Conservation (phyloP, 2,888 invertebrate species). For the Cerceris rybyensis region DNA sequence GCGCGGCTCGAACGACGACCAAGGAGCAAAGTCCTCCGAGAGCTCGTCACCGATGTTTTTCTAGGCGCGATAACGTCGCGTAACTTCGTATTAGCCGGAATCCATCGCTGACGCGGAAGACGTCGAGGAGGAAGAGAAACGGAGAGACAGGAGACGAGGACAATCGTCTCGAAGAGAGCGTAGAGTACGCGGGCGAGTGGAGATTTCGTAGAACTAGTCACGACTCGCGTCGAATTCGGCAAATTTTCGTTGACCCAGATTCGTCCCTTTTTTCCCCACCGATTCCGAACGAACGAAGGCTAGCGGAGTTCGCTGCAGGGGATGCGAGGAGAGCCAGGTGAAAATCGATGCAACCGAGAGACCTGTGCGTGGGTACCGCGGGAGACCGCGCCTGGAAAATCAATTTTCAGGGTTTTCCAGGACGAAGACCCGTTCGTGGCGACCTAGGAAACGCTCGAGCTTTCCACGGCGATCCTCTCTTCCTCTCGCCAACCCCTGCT, state of each 20-base stretch:
- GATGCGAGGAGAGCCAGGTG: slow-evolving; percentile 70
- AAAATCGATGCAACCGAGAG: slow-evolving; percentile 76
- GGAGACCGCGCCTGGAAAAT: slow-evolving; percentile 76
- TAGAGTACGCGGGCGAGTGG: neutral
- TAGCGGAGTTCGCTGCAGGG: slow-evolving; percentile 56
- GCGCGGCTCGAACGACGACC: slow-evolving; percentile 6
- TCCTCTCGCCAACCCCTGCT: slow-evolving; percentile 16
- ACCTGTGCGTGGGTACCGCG: slow-evolving; percentile 66
- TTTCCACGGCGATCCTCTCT: slow-evolving; percentile 39
- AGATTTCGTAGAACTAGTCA: neutral
- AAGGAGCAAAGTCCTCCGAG: slow-evolving; percentile 12
- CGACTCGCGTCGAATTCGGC: slow-evolving; percentile 7
- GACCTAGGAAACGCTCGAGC: slow-evolving; percentile 60
- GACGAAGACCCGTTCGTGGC: slow-evolving; percentile 66
- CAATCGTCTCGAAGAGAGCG: too few species aligned
- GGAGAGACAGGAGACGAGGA: too few species aligned
- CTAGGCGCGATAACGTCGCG: slow-evolving; percentile 11
- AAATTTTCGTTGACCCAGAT: slow-evolving; percentile 64
- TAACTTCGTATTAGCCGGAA: neutral
- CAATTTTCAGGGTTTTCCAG: slow-evolving; percentile 73
- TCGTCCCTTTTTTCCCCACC: slow-evolving; percentile 53
- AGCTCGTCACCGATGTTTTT: slow-evolving; percentile 46
- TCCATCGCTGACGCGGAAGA: too few species aligned
- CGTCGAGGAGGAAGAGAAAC: too few species aligned
- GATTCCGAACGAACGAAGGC: slow-evolving; percentile 61